Base-by-base conservation (phyloP, 2,888 invertebrate genomes). In the Cantharis lateralis region DNA sequence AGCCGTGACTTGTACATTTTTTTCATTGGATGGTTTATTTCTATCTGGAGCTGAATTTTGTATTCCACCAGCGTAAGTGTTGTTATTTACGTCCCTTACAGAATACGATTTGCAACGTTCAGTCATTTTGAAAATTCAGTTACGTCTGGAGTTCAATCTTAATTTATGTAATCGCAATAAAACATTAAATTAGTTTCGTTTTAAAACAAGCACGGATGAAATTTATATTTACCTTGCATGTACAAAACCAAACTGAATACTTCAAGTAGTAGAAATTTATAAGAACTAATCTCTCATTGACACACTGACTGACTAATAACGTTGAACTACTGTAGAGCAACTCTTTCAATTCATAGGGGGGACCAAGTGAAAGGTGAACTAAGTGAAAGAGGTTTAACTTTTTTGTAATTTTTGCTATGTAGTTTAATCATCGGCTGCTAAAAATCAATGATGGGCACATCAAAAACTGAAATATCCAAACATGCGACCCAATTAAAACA, bases 1-100 rank as follows among this genome's bases (percentile, higher is more conserved):
- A 86, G 93, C 93, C 82, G 93, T 93, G 86, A 93, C 91, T 89
- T 93, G 91, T 87, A 88, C 87, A 28, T 82, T 82, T 74, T 84
- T 84, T 73, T 71, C 80, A 16, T 82, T 82, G 72, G 82, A 82
- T 11, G 83, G 81, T 76, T 82, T 83, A 79, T 81, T 81, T 72
- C 80, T 80, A 18, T 84, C 82, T 18, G 81, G 78, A 63, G 80
- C 79, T 71, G 81, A 81, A 70, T 77, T 81, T 70, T 81, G 81
- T 68, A 84, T 81, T 15, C 85, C 82, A 28, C 88, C 88, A 78
- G 90, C 88, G 80, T 91, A 91, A 84, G 90, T 90, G 87, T 91
- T 91, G 84, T 92, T 92, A 62, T 91, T 91, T 79, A 91, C 91
- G 81, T 92, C 87, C 69, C 88, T 86, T 76, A 91, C 87, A 62